phyloP scores from a whole-genome alignment of 2,113 vertebrate genomes.

The Crypturellus undulatus region DNA sequence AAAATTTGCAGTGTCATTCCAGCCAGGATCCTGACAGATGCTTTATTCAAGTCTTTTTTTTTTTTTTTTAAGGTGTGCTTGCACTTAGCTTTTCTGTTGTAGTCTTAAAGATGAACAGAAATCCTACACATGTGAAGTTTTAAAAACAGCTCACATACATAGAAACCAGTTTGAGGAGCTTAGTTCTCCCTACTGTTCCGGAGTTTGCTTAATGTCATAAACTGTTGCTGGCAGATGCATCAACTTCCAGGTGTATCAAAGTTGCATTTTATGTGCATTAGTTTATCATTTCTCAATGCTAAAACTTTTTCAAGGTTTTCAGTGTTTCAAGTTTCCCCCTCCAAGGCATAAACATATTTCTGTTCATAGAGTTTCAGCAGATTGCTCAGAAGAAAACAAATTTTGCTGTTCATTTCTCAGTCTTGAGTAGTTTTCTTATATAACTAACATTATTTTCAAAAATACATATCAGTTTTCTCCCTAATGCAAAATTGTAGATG shows the following conservation, averaged over 20 bases:
- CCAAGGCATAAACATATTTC: not conserved
- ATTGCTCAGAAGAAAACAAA: not conserved
- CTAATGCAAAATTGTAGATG: not conserved
- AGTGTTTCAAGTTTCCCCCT: not conserved
- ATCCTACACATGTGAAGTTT: not conserved
- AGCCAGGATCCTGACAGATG: not conserved
- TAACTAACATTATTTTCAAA: not conserved
- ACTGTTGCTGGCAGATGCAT: not conserved
- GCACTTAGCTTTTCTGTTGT: not conserved
- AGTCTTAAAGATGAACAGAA: not conserved
- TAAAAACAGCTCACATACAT: not conserved
- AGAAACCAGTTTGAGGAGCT: not conserved
- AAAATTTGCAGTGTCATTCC: not conserved
- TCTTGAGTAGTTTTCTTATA: not conserved
- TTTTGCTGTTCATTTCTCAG: not conserved
- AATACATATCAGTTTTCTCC: not conserved
- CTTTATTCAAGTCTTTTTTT: not conserved
- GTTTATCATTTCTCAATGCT: not conserved
- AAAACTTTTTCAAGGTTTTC: not conserved
- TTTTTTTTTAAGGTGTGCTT: not conserved
- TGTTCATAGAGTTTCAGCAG: not conserved
- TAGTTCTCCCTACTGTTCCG: not conserved
- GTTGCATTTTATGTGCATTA: not conserved
- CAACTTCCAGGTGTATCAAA: not conserved
- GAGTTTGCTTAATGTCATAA: not conserved